A percentile compares a stretch with the other conserved stretches of the same genome.
phyloP scores from a whole-genome alignment of 2,113 vertebrate species.

The Odontophorus gujanensis region DNA sequence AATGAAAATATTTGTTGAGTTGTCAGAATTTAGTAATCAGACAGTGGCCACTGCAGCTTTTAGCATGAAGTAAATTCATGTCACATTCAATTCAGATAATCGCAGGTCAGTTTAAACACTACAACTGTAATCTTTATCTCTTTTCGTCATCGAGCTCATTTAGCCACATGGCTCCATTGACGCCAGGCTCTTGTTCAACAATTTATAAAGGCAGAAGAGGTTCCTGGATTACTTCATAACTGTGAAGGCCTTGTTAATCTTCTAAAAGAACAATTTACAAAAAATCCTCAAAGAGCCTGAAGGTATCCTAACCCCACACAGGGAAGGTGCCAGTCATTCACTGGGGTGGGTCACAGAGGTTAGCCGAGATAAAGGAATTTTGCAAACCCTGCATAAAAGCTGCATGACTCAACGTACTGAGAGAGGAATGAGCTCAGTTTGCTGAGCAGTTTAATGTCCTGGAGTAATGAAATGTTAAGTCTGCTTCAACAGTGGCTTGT shows the following conservation, averaged over 20 bases:
- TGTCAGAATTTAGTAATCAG: conserved; percentile 7
- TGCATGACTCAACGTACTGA: conserved; percentile 63
- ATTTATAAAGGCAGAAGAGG: conserved; percentile 47
- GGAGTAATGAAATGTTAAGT: conserved; percentile 69
- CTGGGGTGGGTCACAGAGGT: conserved; percentile 76
- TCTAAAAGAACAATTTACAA: conserved; percentile 73
- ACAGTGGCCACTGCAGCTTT: not conserved
- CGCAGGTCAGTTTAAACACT: conserved; percentile 32
- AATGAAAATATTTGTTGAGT: not conserved
- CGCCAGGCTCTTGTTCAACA: conserved; percentile 8
- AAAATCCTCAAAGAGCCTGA: conserved; percentile 63
- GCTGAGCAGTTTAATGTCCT: conserved; percentile 57
- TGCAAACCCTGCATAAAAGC: conserved; percentile 55
- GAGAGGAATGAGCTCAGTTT: conserved; percentile 25
- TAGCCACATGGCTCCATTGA: not conserved
- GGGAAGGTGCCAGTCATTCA: conserved; percentile 60
- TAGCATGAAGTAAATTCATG: not conserved
- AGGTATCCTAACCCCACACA: conserved; percentile 53
- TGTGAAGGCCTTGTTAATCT: conserved; percentile 61
- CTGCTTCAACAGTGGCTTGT: conserved; percentile 62
- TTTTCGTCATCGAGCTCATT: conserved; percentile 16
- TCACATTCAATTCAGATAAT: conserved; percentile 34
- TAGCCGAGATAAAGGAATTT: conserved; percentile 75
- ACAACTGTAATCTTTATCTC: not conserved
- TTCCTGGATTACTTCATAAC: conserved; percentile 39